Evolutionary conservation across 2,113 vertebrate genomes (phyloP), one percentile per base, ranked within the genome.

Genomic region (zebrafish (Danio rerio)): DNA sequence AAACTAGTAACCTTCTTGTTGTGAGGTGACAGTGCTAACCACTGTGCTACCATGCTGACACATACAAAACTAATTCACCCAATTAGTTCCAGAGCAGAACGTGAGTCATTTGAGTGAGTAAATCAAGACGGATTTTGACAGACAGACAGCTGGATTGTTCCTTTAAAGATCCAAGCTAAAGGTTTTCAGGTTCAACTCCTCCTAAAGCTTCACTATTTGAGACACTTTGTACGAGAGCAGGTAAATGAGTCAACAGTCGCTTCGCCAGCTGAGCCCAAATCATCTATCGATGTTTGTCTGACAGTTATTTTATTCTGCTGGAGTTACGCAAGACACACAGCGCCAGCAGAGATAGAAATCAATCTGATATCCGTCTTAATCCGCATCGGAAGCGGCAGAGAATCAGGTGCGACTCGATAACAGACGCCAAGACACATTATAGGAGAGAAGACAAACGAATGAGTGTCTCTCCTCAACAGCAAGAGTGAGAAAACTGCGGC

Each of bases 321-420:
- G 15, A 16, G 74, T 63, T 65, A 66, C 20, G 21, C 16, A 76
- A 82, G 21, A 20, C 63, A 10, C 42, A 31, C 63, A 59, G 63
- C 12, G 21, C 74, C 74, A 61, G 50, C 77, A 0, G 62, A 66
- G 81, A 83, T 83, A 62, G n/a, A 71, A 66, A 83, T 78, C 65
- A 83, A 21, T 78, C 65, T 78, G 76, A 78, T 78, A 70, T 70
- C 81, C 40, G 55, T 15, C 58, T 45, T 83, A 83, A 83, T 83
- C 74, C 53, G 15, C 80, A 63, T 83, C 62, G 16, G 65, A 75
- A 43, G 53, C 55, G 45, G 16, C 59, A 62, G 59, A 77, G 49
- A 52, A 52, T 9, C 7, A 52, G 49, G 31, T 31, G 31, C 31
- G 74, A 58, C 12, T 45, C 11, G 58, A 82, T 75, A 49, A 76